Evolutionary conservation across 2,797 vertebrate genomes (phyloP).

Genomic region (Onychomys leucogaster): DNA sequence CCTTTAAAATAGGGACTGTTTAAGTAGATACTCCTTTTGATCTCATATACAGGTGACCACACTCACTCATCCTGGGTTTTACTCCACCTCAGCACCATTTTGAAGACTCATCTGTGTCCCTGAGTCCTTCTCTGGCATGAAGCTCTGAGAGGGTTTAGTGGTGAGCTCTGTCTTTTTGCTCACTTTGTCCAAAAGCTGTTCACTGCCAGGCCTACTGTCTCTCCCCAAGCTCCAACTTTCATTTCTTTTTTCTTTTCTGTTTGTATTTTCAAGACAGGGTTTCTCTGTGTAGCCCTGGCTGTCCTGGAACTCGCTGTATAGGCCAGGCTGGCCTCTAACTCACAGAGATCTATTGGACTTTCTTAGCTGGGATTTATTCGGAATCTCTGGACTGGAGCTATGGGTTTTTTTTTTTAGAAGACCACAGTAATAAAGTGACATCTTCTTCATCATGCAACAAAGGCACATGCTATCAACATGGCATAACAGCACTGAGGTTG

Average conservation of each 20-base stretch:
- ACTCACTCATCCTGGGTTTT: neutral
- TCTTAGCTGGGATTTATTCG: neutral
- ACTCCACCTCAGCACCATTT: neutral
- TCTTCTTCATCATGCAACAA: neutral
- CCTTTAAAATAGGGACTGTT: neutral
- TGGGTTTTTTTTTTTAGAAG: neutral
- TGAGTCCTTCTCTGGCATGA: neutral
- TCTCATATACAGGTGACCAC: neutral
- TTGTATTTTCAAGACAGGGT: neutral
- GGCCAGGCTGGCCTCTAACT: neutral
- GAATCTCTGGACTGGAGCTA: neutral
- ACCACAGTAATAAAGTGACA: neutral
- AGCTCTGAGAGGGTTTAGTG: neutral
- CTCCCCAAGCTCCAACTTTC: neutral
- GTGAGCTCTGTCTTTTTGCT: neutral
- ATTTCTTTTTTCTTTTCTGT: no score
- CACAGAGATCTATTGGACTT: neutral
- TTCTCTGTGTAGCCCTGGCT: neutral
- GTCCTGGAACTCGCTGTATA: neutral
- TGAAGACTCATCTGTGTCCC: neutral
- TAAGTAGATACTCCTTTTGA: neutral
- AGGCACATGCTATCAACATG: fast-evolving
- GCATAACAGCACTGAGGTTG: fast-evolving
- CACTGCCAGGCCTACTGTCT: no score
- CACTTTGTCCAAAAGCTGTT: neutral